Percentiles rank a stretch among this genome's conserved stretches.
Evolutionary conservation across 2,113 vertebrate species (phyloP).

Genomic region (Laticauda laticaudata): DNA sequence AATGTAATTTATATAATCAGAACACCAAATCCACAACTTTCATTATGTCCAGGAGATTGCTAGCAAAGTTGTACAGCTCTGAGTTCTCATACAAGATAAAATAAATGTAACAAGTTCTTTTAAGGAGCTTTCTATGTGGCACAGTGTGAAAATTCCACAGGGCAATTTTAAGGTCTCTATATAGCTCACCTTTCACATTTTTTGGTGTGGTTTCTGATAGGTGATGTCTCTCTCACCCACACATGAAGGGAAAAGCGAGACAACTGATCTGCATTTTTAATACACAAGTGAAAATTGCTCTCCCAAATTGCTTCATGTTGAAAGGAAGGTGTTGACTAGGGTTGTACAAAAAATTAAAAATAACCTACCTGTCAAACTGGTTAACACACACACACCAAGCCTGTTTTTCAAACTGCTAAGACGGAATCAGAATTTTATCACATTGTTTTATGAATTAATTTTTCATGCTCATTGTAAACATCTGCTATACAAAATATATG

Average conservation of each 20-base stretch:
- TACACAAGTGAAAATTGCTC: slow-evolving; percentile 43
- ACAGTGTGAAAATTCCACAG: background rate
- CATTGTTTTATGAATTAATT: slow-evolving; percentile 25
- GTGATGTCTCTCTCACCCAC: background rate
- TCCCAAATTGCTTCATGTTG: slow-evolving; percentile 43
- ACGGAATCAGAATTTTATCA: slow-evolving; percentile 27
- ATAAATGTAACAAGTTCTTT: background rate
- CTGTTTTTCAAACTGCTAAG: slow-evolving; percentile 36
- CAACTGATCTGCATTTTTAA: slow-evolving; percentile 48
- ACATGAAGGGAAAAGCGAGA: slow-evolving; percentile 17
- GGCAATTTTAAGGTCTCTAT: background rate
- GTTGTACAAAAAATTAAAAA: slow-evolving; percentile 42
- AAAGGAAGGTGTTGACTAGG: slow-evolving; percentile 38
- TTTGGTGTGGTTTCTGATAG: slow-evolving; percentile 6
- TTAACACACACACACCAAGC: slow-evolving; percentile 31
- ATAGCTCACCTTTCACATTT: slow-evolving; percentile 31
- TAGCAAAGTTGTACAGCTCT: background rate
- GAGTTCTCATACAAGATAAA: background rate
- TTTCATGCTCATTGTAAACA: background rate
- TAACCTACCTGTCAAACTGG: slow-evolving; percentile 47
- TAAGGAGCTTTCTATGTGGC: background rate
- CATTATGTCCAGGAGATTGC: background rate
- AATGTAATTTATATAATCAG: background rate
- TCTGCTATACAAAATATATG: background rate
- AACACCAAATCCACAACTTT: background rate